These are phyloP conservation scores for Boulengerochromis microlepis DNA, from an alignment of 2,113 vertebrate species.

Conservation along the genomic window DNA sequence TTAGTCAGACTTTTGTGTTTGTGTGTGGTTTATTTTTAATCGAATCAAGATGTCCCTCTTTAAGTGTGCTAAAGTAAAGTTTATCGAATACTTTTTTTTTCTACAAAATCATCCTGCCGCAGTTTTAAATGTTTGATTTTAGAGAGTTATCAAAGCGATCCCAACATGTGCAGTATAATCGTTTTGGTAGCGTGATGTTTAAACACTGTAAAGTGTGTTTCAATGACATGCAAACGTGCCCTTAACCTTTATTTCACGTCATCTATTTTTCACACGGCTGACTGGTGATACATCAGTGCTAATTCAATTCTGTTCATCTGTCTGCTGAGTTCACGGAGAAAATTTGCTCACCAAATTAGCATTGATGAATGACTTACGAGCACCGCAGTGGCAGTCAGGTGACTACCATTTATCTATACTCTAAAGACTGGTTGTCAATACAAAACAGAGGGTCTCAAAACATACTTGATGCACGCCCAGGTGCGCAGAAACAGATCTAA, in stretches of 20 bases:
- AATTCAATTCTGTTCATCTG: slow-evolving; percentile 17
- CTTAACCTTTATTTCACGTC: not conserved
- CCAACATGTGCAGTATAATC: not conserved
- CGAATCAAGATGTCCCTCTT: not conserved
- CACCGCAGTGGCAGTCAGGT: not conserved
- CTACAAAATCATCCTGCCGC: not conserved
- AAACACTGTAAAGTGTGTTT: not conserved
- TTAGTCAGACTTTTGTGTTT: not conserved
- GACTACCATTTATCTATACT: not conserved
- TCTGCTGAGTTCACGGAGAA: not conserved
- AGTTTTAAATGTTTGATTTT: not conserved
- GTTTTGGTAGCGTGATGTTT: not conserved
- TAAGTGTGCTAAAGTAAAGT: not conserved
- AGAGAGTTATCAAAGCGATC: not conserved
- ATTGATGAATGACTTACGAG: slow-evolving; percentile 10
- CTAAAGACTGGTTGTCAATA: not conserved
- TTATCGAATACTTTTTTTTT: not conserved
- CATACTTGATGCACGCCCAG: not conserved
- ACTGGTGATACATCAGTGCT: not conserved
- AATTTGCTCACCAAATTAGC: slow-evolving; percentile 2
- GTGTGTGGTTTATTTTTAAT: not conserved
- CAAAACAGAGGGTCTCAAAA: not conserved
- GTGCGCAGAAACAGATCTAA: not conserved
- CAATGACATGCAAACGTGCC: not conserved
- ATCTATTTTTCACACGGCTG: not conserved